These are phyloP conservation scores for Emydocephalus ijimae DNA, from an alignment of 2,113 vertebrate genomes.

Conservation along the genomic window DNA sequence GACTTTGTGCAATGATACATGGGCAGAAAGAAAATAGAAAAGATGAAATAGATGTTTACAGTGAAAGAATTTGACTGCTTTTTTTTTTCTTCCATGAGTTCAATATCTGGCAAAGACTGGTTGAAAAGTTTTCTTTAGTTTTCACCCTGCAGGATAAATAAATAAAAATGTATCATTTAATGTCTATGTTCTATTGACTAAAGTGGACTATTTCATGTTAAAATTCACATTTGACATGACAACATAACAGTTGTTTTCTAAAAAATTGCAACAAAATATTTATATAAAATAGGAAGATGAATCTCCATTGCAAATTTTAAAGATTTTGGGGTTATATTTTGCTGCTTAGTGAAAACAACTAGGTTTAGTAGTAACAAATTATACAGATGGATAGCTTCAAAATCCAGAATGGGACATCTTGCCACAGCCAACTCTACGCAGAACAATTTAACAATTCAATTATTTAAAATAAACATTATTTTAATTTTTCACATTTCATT, in stretches of 20 bases:
- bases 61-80: neutral
- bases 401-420: neutral
- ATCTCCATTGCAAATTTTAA: neutral
- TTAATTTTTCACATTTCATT: neutral
- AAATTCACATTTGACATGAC: neutral
- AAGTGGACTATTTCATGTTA: neutral
- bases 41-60: neutral
- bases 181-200: neutral
- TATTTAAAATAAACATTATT: neutral
- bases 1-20: neutral
- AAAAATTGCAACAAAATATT: neutral
- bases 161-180: neutral
- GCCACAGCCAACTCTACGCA: neutral
- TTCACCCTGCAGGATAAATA: neutral
- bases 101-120: neutral
- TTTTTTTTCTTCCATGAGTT: neutral
- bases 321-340: neutral
- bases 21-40: neutral
- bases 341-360: neutral
- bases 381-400: neutral
- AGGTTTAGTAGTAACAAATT: neutral
- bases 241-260: neutral
- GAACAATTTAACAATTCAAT: neutral
- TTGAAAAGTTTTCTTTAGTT: neutral
- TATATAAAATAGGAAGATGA: neutral